Conservation (phyloP, 37 sponge, comb jelly and placozoan genomes). For the Diacarnus erythraeanus region DNA sequence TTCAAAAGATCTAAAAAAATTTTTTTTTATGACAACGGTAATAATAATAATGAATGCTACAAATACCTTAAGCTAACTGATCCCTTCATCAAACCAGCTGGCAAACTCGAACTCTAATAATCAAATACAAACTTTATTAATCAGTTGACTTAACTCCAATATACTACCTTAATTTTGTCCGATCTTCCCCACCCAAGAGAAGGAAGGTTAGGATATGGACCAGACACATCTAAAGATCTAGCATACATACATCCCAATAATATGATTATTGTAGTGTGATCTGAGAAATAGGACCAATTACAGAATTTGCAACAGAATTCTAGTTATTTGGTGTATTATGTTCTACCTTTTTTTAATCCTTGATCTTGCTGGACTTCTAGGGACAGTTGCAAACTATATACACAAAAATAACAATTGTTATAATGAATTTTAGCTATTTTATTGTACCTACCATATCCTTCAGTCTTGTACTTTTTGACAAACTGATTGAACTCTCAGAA, state of each 20-base stretch:
- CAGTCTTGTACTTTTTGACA: background rate
- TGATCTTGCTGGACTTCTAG: background rate
- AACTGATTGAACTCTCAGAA: background rate
- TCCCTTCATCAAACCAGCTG: background rate
- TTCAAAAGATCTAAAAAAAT: conserved; percentile 5
- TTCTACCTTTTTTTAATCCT: background rate
- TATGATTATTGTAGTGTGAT: too few species aligned
- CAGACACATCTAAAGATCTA: conserved; percentile 18
- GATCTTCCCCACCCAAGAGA: background rate
- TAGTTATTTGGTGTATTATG: background rate
- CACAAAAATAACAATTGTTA: background rate
- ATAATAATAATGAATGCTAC: background rate
- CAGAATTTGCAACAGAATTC: too few species aligned
- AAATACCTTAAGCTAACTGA: background rate
- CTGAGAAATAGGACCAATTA: too few species aligned
- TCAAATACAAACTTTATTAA: background rate
- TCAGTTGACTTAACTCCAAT: too few species aligned
- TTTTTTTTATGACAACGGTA: background rate
- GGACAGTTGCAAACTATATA: background rate
- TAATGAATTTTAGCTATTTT: background rate
- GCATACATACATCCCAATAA: background rate
- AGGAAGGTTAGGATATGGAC: conserved; percentile 22
- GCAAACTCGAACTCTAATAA: background rate
- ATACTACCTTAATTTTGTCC: too few species aligned
- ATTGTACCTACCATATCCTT: background rate